A percentile compares a stretch with the other conserved stretches of the same genome.
Conservation (phyloP, 2,888 invertebrate species). For the Busseola fusca region DNA sequence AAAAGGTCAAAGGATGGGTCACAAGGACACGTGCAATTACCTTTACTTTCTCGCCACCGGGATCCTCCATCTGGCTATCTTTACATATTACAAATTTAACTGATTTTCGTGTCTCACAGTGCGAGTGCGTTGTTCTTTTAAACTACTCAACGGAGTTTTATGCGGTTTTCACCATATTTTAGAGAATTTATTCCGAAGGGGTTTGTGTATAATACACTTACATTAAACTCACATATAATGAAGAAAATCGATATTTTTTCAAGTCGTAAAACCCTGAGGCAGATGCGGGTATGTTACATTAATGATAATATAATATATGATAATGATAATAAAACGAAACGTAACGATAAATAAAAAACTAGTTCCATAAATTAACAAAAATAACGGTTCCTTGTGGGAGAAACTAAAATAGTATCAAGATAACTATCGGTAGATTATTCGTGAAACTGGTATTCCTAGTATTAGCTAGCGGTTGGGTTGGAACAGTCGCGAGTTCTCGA, state of each 20-base stretch:
- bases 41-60: too few species aligned
- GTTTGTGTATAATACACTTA: background rate
- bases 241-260: background rate
- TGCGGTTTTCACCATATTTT: background rate
- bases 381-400: conserved; percentile 19
- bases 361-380: background rate
- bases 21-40: too few species aligned
- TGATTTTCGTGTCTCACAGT: background rate
- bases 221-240: background rate
- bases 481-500: background rate
- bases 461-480: background rate
- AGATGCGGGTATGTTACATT: background rate
- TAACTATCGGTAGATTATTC: background rate
- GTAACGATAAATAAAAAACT: background rate
- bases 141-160: background rate
- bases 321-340: too few species aligned
- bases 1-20: too few species aligned
- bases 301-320: background rate
- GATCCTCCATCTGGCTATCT: background rate
- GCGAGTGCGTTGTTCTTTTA: background rate
- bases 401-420: conserved; percentile 30
- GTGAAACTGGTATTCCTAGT: conserved; percentile 13
- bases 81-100: background rate
- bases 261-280: background rate
- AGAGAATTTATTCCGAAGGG: background rate